phyloP scores from a whole-genome alignment of 2,888 invertebrate species.

The Drosophila putrida region DNA sequence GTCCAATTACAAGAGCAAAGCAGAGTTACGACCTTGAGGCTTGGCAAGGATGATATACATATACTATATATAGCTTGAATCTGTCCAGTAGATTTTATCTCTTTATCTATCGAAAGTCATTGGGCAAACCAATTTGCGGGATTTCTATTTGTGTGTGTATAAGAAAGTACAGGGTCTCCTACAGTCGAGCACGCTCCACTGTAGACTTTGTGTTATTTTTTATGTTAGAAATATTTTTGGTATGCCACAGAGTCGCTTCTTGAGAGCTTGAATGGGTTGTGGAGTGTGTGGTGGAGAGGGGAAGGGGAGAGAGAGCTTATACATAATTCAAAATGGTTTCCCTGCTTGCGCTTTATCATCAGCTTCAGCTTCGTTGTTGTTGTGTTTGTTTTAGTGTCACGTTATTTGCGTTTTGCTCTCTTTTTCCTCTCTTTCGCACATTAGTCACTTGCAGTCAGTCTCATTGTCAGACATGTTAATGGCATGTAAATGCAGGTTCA shows the following conservation, averaged over 20 bases:
- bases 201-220: neutral
- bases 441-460: slow-evolving; percentile 10
- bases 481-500: slow-evolving; percentile 29
- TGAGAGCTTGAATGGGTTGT: slow-evolving; percentile 7
- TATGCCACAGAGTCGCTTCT: slow-evolving; percentile 32
- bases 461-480: slow-evolving; percentile 31
- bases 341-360: slow-evolving; percentile 21
- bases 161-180: too few species aligned
- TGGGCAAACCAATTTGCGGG: too few species aligned
- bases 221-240: slow-evolving; percentile 60
- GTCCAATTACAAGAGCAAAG: too few species aligned
- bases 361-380: neutral
- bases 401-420: neutral
- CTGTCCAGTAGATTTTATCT: too few species aligned
- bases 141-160: too few species aligned
- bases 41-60: too few species aligned
- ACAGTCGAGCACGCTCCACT: too few species aligned
- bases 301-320: slow-evolving; percentile 21
- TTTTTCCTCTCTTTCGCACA: slow-evolving; percentile 5
- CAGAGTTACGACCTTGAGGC: too few species aligned
- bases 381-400: slow-evolving; percentile 8
- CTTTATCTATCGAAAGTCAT: too few species aligned
- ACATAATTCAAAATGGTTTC: slow-evolving; percentile 50
- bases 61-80: too few species aligned
- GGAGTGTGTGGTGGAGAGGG: neutral